Evolutionary conservation across 2,113 vertebrate genomes (phyloP).

Genomic region (Nannobrachium achirus): DNA sequence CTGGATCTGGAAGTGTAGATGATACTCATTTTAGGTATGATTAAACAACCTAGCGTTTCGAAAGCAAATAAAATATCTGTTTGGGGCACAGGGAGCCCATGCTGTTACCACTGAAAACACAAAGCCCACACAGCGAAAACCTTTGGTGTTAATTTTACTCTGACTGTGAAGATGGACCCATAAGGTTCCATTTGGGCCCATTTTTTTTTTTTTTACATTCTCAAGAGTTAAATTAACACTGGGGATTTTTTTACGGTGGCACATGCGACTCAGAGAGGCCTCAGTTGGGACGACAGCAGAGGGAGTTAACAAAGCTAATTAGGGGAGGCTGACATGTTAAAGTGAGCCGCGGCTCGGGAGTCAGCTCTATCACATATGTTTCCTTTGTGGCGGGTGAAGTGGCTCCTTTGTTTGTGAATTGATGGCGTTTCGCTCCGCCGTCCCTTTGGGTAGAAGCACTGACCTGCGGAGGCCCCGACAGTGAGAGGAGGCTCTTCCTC

Average conservation of each 20-base stretch:
- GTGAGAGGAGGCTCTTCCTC: slow-evolving; percentile 71
- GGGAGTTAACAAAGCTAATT: slow-evolving; percentile 85
- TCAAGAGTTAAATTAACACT: no score
- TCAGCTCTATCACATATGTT: slow-evolving; percentile 82
- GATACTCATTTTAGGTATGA: slow-evolving; percentile 45
- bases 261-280: slow-evolving; percentile 71
- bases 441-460: slow-evolving; percentile 82
- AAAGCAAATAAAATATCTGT: slow-evolving; percentile 36
- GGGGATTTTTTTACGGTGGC: no score
- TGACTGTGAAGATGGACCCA: no score
- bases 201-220: no score
- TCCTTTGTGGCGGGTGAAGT: slow-evolving; percentile 80
- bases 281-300: slow-evolving; percentile 79
- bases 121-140: slow-evolving; percentile 44
- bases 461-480: slow-evolving; percentile 81
- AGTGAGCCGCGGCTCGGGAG: slow-evolving; percentile 77
- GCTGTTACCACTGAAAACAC: slow-evolving; percentile 70
- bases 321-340: slow-evolving; percentile 82
- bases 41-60: slow-evolving; percentile 45
- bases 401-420: slow-evolving; percentile 86
- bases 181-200: no score
- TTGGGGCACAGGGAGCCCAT: slow-evolving; percentile 55
- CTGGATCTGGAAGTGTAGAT: slow-evolving; percentile 24
- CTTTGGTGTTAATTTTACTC: no score
- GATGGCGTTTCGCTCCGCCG: slow-evolving; percentile 82